Evolutionary conservation across 2,888 invertebrate species (phyloP).

Genomic region (Apamea epomidion): DNA sequence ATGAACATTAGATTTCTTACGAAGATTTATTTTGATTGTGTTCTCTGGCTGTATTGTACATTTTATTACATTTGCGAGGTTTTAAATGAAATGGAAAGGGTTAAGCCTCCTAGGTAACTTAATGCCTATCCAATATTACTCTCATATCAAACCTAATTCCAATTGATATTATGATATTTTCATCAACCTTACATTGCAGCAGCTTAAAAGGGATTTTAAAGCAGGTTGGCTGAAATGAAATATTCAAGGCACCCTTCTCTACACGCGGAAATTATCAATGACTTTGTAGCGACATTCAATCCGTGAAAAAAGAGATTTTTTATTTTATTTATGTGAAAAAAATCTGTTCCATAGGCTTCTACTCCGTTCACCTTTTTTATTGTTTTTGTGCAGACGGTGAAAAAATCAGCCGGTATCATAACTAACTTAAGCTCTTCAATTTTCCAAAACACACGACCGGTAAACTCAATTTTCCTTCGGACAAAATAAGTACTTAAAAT

Average conservation of each 20-base stretch:
- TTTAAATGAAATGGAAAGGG: neutral
- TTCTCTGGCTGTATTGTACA: too few species aligned
- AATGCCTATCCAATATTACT: neutral
- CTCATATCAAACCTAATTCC: too few species aligned
- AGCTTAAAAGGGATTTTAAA: neutral
- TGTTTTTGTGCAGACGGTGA: neutral
- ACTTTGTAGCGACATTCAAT: neutral
- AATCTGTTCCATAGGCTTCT: neutral
- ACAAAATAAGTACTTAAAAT: slow-evolving; percentile 34
- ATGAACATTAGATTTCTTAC: neutral
- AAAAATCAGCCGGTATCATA: neutral
- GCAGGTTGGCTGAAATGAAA: neutral
- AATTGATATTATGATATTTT: neutral
- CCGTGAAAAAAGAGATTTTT: neutral
- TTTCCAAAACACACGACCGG: slow-evolving; percentile 3
- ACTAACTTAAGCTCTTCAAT: slow-evolving; percentile 4
- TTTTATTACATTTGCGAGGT: neutral
- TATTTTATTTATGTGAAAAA: neutral
- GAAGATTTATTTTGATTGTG: neutral
- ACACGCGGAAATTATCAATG: too few species aligned
- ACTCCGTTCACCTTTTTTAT: neutral
- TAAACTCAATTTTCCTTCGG: neutral
- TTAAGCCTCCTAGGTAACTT: neutral
- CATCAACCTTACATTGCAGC: neutral
- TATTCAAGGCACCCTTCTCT: too few species aligned